Percentiles rank a stretch among this genome's conserved stretches.
Evolutionary conservation across 2,888 invertebrate species (phyloP).

Genomic region (Hesperia comma): DNA sequence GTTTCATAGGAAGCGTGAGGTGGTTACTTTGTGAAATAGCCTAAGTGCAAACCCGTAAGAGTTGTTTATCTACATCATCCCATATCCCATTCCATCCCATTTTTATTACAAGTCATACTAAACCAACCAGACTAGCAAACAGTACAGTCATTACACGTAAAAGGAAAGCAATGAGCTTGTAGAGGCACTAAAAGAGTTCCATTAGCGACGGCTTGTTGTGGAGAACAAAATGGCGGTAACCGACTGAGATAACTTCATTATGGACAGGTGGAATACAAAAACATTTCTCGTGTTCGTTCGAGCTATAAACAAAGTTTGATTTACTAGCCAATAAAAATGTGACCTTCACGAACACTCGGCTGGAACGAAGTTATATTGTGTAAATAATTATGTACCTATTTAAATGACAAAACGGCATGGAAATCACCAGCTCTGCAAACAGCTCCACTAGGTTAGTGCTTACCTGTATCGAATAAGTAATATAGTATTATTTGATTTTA

Average conservation of each 20-base stretch:
- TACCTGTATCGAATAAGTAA: no score
- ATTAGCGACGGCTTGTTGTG: background rate
- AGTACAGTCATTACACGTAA: background rate
- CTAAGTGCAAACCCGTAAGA: no score
- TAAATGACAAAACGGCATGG: no score
- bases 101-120: background rate
- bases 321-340: no score
- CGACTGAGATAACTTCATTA: conserved; percentile 2
- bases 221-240: background rate
- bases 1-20: no score
- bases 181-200: conserved; percentile 9
- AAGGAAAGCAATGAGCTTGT: conserved; percentile 3
- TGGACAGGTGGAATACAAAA: background rate
- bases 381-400: no score
- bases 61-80: background rate
- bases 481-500: no score
- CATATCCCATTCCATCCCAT: background rate
- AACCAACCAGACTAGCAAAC: background rate
- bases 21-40: no score
- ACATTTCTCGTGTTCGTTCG: background rate
- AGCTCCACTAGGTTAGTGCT: no score
- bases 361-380: no score
- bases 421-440: no score
- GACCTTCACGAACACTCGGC: no score
- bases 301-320: background rate